Percentiles rank a stretch among this genome's conserved stretches.
phyloP scores from a whole-genome alignment of 2,888 invertebrate species.

The Sinopyrophorus schimmeli region DNA sequence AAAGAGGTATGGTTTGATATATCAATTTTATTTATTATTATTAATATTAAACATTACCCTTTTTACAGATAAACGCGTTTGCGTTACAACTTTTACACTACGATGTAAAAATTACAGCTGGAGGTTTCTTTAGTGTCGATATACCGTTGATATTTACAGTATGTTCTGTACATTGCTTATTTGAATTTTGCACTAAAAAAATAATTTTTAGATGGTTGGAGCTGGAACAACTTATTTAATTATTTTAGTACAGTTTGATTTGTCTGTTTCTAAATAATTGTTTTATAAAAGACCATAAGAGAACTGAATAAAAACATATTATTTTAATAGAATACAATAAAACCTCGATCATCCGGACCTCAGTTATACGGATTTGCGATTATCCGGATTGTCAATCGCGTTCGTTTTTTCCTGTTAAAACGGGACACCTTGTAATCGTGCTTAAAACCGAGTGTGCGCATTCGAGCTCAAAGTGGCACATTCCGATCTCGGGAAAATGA shows the following conservation, averaged over 20 bases:
- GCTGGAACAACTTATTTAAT: background rate
- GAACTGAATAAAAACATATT: too few species aligned
- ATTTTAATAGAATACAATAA: too few species aligned
- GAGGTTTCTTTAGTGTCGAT: slow-evolving; percentile 1
- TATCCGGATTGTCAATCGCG: too few species aligned
- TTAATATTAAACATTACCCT: background rate
- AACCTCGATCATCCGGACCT: too few species aligned
- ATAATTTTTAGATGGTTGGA: background rate
- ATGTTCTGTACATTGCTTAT: background rate
- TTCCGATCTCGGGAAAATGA: too few species aligned
- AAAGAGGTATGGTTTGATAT: background rate
- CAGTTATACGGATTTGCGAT: too few species aligned
- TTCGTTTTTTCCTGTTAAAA: too few species aligned
- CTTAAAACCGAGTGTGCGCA: too few species aligned
- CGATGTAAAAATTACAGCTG: slow-evolving; percentile 3
- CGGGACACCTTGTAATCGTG: too few species aligned
- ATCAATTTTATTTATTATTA: background rate
- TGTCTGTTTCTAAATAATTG: too few species aligned
- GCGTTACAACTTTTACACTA: background rate
- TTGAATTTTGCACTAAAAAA: background rate
- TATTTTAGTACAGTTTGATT: background rate
- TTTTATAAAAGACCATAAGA: too few species aligned
- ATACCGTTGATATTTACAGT: slow-evolving; percentile 1
- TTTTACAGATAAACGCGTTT: background rate
- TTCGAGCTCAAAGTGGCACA: too few species aligned